A percentile compares a stretch with the other conserved stretches of the same genome.
Conservation (phyloP, 2,113 vertebrate species). For the Cryptomyrus ogoouensis region DNA sequence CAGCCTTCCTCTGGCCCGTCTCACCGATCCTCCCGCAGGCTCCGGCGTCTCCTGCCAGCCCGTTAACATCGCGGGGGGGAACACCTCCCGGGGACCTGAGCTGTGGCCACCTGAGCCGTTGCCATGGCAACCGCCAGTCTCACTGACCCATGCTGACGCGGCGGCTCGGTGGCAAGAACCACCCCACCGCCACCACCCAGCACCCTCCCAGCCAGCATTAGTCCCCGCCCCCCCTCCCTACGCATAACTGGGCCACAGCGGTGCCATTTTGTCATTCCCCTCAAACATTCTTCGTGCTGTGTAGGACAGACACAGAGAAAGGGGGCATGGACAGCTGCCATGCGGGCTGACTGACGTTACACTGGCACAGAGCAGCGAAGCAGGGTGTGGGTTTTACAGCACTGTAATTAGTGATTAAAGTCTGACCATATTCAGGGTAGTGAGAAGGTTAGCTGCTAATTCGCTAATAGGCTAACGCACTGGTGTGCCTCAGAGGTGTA, state of each 20-base stretch:
- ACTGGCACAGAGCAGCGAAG: background rate
- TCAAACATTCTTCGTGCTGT: background rate
- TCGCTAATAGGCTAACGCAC: background rate
- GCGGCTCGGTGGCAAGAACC: background rate
- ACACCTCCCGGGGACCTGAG: background rate
- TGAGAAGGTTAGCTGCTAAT: background rate
- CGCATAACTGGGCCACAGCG: background rate
- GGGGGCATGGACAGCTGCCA: background rate
- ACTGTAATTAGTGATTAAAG: slow-evolving; percentile 2
- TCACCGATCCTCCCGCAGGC: background rate
- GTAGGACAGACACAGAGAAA: background rate
- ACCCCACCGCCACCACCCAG: background rate
- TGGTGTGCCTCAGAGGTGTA: background rate
- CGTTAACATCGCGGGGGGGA: background rate
- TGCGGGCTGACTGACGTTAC: background rate
- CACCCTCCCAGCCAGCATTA: background rate
- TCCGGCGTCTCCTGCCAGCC: background rate
- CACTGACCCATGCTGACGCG: background rate
- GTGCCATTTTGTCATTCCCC: background rate
- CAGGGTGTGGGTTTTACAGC: background rate
- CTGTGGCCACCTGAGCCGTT: background rate
- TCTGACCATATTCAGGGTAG: background rate
- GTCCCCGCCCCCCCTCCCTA: background rate
- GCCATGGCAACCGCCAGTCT: background rate
- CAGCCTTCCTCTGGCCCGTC: background rate